Percentiles rank a stretch among this genome's conserved stretches.
phyloP scores from a whole-genome alignment of 2,888 invertebrate species.

The Acanthopleura granulata region DNA sequence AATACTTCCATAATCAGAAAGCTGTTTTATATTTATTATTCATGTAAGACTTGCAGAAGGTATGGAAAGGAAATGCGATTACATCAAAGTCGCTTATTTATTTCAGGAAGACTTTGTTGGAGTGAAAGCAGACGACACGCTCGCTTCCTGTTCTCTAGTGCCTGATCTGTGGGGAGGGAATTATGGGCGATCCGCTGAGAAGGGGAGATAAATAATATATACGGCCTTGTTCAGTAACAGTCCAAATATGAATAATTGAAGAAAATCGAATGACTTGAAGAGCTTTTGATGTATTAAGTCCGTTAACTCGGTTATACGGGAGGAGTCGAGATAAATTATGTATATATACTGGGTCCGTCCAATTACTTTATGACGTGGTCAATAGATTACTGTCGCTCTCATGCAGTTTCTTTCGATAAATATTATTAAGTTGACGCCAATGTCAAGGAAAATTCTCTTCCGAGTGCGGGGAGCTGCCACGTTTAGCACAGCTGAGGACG shows the following conservation, averaged over 20 bases:
- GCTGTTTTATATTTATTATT: constrained; percentile 12
- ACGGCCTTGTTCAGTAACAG: neutral
- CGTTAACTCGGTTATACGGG: constrained; percentile 45
- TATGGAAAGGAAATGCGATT: constrained; percentile 13
- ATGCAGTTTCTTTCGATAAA: constrained; percentile 13
- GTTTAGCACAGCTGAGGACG: neutral
- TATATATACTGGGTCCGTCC: constrained; percentile 54
- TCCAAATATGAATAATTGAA: constrained; percentile 16
- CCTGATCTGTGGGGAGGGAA: constrained; percentile 3
- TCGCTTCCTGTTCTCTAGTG: constrained; percentile 3
- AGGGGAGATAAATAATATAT: constrained; percentile 14
- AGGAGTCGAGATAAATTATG: constrained; percentile 53
- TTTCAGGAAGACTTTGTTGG: neutral
- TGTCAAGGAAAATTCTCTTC: constrained; percentile 5
- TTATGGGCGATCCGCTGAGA: constrained; percentile 15
- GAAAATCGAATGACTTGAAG: constrained; percentile 20
- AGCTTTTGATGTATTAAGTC: constrained; percentile 38
- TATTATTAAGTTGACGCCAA: constrained; percentile 15
- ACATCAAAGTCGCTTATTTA: constrained; percentile 16
- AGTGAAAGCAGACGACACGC: neutral
- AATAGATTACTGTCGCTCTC: constrained; percentile 42
- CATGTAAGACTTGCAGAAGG: constrained; percentile 8
- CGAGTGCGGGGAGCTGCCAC: neutral
- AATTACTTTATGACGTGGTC: constrained; percentile 54
- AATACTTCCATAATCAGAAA: constrained; percentile 6